These are phyloP conservation scores for Syrrhaptes paradoxus DNA, from an alignment of 2,113 vertebrate species.

Conservation along the genomic window DNA sequence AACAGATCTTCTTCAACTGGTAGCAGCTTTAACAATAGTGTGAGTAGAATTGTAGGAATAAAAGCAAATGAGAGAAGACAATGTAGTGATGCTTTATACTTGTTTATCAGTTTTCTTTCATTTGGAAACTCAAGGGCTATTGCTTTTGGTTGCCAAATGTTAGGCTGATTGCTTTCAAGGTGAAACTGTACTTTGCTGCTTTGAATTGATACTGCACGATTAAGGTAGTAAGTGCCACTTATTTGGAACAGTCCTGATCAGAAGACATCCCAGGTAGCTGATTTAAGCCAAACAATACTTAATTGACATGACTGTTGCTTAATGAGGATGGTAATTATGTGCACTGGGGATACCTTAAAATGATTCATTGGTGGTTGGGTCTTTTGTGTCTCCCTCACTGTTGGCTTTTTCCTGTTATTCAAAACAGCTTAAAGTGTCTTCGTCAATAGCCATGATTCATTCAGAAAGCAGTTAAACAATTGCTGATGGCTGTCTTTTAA, in stretches of 20 bases:
- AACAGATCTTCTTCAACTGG: not conserved
- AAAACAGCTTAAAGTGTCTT: slow-evolving; percentile 24
- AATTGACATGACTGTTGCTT: slow-evolving; percentile 63
- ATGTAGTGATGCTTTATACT: not conserved
- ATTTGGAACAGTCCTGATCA: slow-evolving; percentile 62
- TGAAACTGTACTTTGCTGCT: slow-evolving; percentile 55
- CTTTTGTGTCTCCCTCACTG: slow-evolving; percentile 30
- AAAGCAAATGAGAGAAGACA: not conserved
- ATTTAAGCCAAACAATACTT: slow-evolving; percentile 69
- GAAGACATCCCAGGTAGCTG: slow-evolving; percentile 68
- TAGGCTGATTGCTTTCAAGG: slow-evolving; percentile 59
- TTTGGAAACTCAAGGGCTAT: not conserved
- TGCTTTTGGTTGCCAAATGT: slow-evolving; percentile 48
- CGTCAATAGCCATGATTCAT: slow-evolving; percentile 13
- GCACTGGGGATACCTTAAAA: slow-evolving; percentile 55
- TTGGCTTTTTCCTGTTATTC: slow-evolving; percentile 40
- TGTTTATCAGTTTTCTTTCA: not conserved
- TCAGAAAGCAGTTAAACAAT: not conserved
- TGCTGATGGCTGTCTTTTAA: not conserved
- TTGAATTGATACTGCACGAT: slow-evolving; percentile 64
- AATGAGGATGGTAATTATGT: slow-evolving; percentile 54
- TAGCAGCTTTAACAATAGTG: slow-evolving; percentile 8
- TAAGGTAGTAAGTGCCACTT: slow-evolving; percentile 60
- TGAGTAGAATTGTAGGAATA: slow-evolving; percentile 1
- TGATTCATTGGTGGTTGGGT: slow-evolving; percentile 55